phyloP scores from a whole-genome alignment of 2,113 vertebrate species.

The Dicrurus megarhynchus region DNA sequence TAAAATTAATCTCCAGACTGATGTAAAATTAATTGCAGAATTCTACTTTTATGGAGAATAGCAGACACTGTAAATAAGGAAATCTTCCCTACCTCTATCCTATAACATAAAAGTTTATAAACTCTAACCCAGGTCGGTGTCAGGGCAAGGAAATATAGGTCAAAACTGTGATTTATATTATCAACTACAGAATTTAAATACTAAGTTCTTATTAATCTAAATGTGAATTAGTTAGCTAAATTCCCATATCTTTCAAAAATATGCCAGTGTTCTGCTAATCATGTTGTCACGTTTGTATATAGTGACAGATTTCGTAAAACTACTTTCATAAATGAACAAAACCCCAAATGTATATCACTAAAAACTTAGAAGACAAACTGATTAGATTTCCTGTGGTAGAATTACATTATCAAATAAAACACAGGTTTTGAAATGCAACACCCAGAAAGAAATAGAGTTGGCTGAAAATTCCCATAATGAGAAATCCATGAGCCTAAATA shows the following conservation, averaged over 20 bases:
- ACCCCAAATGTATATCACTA: not conserved
- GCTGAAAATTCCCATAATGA: slow-evolving; percentile 44
- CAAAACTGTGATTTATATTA: not conserved
- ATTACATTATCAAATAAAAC: slow-evolving; percentile 25
- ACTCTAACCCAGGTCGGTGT: not conserved
- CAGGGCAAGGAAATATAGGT: not conserved
- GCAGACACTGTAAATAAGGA: not conserved
- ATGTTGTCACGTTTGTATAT: not conserved
- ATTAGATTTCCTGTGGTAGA: slow-evolving; percentile 6
- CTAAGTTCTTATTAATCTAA: not conserved
- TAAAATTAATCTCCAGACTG: not conserved
- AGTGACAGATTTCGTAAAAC: not conserved
- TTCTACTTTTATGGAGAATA: not conserved
- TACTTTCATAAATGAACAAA: not conserved
- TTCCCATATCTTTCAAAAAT: not conserved
- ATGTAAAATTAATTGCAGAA: not conserved
- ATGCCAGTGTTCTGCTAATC: not conserved
- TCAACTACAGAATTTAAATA: not conserved
- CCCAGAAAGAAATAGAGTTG: slow-evolving; percentile 15
- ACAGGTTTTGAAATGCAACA: slow-evolving; percentile 15
- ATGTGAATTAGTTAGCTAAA: not conserved
- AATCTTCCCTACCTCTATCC: not conserved
- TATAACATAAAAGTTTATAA: not conserved
- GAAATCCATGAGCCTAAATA: slow-evolving; percentile 47
- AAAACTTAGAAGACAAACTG: not conserved